These are phyloP conservation scores for Psephotus haematonotus DNA, from an alignment of 2,113 vertebrate species.

Conservation along the genomic window DNA sequence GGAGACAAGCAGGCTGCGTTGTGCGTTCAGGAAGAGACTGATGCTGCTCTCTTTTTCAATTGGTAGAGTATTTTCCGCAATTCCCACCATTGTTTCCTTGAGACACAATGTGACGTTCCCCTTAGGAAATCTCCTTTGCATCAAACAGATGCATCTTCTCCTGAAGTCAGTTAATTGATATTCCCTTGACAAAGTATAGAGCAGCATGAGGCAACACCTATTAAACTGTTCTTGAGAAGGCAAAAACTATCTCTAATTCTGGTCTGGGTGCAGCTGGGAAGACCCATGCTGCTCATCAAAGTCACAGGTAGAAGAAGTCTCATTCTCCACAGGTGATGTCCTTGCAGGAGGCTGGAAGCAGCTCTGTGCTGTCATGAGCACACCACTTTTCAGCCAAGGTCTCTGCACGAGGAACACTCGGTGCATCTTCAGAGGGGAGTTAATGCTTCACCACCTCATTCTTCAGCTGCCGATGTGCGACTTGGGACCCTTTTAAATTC, in stretches of 20 bases:
- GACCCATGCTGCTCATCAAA: background rate
- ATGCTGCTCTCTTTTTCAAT: background rate
- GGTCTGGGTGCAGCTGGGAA: background rate
- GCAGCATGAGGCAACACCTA: background rate
- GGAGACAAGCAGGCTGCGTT: background rate
- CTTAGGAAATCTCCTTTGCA: background rate
- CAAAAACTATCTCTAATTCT: background rate
- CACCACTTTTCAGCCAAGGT: background rate
- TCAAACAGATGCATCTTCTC: background rate
- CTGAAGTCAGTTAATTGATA: background rate
- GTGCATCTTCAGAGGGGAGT: background rate
- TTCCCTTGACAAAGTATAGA: background rate
- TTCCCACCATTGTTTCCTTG: background rate
- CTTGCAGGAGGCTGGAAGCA: background rate
- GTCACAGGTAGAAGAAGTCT: background rate
- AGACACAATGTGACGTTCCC: background rate
- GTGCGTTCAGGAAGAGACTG: background rate
- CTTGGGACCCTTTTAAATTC: background rate
- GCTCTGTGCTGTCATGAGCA: accelerated
- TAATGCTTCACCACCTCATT: background rate
- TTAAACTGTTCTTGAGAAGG: background rate
- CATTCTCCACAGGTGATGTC: background rate
- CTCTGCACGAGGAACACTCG: background rate
- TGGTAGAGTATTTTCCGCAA: background rate
- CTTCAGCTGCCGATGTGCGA: background rate